These are phyloP conservation scores for Branchipolynoe longqiensis DNA, from an alignment of 2,888 invertebrate genomes.

Conservation along the genomic window DNA sequence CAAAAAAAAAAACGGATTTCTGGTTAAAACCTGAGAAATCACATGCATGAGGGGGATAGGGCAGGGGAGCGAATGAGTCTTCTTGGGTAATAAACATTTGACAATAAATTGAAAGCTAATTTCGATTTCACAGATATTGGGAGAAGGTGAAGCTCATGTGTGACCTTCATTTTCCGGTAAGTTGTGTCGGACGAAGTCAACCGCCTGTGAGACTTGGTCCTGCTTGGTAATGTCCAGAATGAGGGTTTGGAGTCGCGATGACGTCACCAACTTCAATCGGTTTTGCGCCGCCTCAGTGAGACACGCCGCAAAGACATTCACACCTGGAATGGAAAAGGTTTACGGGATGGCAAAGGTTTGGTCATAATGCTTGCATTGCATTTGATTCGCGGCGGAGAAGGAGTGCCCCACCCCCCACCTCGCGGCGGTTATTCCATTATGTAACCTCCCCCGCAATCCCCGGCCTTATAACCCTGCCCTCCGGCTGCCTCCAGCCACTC, in stretches of 20 bases:
- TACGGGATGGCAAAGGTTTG: no score
- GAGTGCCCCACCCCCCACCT: no score
- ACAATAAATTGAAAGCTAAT: background rate
- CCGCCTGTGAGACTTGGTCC: slow-evolving; percentile 67
- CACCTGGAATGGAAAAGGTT: no score
- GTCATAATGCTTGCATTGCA: no score
- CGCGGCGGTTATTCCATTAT: no score
- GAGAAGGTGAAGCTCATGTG: background rate
- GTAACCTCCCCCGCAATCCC: no score
- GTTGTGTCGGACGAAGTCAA: slow-evolving; percentile 62
- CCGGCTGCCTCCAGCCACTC: no score
- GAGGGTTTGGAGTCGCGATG: slow-evolving; percentile 63
- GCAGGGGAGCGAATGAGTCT: background rate
- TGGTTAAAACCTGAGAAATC: no score
- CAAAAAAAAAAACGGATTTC: no score
- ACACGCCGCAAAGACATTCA: slow-evolving; percentile 64
- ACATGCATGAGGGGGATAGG: no score
- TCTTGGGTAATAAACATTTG: background rate
- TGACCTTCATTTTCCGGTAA: slow-evolving; percentile 69
- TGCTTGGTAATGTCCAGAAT: slow-evolving; percentile 68
- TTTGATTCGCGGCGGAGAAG: no score
- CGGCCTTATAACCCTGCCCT: no score
- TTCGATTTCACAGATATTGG: background rate
- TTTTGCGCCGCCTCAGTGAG: slow-evolving; percentile 63
- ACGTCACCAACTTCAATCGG: slow-evolving; percentile 59